phyloP scores from a whole-genome alignment of 2,797 vertebrate species.

The Otus scops region DNA sequence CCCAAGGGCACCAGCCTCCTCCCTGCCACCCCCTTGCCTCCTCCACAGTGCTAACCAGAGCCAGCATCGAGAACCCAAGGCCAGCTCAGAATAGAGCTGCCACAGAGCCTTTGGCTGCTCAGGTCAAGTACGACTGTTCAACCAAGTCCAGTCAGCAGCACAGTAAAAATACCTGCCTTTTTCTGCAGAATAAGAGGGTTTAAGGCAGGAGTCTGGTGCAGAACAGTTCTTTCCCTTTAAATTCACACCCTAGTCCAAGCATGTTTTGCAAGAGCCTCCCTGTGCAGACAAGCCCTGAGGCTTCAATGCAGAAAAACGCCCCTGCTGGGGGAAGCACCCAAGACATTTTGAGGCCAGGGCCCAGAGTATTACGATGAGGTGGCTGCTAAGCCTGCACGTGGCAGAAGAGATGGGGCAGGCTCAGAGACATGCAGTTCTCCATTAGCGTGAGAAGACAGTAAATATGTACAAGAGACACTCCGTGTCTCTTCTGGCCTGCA shows the following conservation, averaged over 20 bases:
- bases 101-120: background rate
- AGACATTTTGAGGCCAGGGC: background rate
- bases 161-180: background rate
- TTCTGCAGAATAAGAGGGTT: background rate
- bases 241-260: conserved; percentile 50
- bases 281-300: conserved; percentile 59
- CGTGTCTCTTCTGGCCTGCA: background rate
- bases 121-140: background rate
- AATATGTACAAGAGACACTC: background rate
- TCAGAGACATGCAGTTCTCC: background rate
- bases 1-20: background rate
- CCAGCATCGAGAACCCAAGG: background rate
- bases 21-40: background rate
- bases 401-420: background rate
- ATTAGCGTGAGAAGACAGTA: background rate
- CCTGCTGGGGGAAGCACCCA: conserved; percentile 38
- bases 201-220: background rate
- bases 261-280: conserved; percentile 61
- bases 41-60: accelerated
- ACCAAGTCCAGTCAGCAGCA: background rate
- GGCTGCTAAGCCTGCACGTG: background rate
- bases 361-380: accelerated
- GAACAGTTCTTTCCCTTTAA: conserved; percentile 44
- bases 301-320: background rate
- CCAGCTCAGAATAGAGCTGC: background rate